These are phyloP conservation scores for Garrulus glandarius DNA, from an alignment of 2,797 vertebrate species.

Conservation along the genomic window DNA sequence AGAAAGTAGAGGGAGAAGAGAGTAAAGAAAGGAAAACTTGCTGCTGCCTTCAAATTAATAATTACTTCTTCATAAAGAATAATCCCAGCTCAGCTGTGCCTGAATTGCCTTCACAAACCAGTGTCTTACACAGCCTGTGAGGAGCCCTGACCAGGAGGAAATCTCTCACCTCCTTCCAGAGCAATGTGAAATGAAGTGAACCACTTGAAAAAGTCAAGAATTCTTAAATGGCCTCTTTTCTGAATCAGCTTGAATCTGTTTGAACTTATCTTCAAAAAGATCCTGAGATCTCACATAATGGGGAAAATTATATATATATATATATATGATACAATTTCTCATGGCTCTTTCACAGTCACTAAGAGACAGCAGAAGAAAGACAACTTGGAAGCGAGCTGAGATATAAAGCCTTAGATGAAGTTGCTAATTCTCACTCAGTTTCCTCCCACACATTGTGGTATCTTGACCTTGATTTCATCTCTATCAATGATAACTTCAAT, in stretches of 20 bases:
- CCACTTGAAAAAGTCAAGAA: constrained; percentile 4
- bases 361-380: constrained; percentile 25
- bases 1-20: background rate
- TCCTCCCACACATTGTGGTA: constrained; percentile 39
- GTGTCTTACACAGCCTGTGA: background rate
- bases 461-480: constrained; percentile 58
- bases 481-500: constrained; percentile 38
- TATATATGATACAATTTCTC: constrained; percentile 17
- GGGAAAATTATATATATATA: constrained; percentile 10
- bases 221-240: background rate
- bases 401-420: constrained; percentile 21
- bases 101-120: background rate
- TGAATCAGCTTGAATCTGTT: constrained; percentile 12
- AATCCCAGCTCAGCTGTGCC: background rate
- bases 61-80: background rate
- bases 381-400: background rate
- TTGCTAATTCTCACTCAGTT: constrained; percentile 48
- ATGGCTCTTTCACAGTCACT: constrained; percentile 12
- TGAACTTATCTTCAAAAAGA: constrained; percentile 45
- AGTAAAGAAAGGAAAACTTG: background rate
- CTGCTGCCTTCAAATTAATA: background rate
- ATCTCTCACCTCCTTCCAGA: background rate
- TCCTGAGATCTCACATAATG: constrained; percentile 6
- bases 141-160: background rate
- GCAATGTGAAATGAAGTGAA: background rate